Percentiles rank a stretch among this genome's conserved stretches.
Evolutionary conservation across 2,797 vertebrate genomes (phyloP).

Genomic region (Telmatherina bonti): DNA sequence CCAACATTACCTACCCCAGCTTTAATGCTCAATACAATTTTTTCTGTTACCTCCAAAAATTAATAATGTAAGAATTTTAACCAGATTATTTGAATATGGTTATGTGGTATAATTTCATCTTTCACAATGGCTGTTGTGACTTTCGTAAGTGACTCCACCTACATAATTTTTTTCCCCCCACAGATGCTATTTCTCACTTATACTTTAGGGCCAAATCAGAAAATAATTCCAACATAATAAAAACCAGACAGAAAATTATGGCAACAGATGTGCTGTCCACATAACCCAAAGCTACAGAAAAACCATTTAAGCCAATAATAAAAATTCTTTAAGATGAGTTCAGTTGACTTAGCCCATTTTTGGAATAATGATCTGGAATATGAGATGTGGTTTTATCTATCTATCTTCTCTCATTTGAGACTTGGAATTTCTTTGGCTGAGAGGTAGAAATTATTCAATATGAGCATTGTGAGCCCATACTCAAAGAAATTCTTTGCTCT

Average conservation of each 20-base stretch:
- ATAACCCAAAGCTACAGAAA: neutral
- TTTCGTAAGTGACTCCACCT: neutral
- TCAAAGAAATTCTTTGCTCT: conserved; percentile 26
- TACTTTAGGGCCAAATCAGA: neutral
- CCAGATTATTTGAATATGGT: neutral
- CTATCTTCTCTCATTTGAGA: neutral
- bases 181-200: neutral
- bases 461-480: conserved; percentile 23
- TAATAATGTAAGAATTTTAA: no score
- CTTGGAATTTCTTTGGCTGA: neutral
- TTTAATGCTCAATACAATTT: neutral
- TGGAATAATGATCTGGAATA: neutral
- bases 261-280: neutral
- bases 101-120: neutral
- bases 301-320: neutral
- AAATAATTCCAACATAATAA: neutral
- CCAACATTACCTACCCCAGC: no score
- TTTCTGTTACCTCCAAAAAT: neutral
- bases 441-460: conserved; percentile 10
- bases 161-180: neutral
- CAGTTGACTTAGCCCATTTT: neutral
- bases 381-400: neutral
- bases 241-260: neutral
- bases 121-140: neutral
- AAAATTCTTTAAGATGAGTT: neutral